phyloP scores from a whole-genome alignment of 2,797 vertebrate genomes.

The Artibeus jamaicensis region DNA sequence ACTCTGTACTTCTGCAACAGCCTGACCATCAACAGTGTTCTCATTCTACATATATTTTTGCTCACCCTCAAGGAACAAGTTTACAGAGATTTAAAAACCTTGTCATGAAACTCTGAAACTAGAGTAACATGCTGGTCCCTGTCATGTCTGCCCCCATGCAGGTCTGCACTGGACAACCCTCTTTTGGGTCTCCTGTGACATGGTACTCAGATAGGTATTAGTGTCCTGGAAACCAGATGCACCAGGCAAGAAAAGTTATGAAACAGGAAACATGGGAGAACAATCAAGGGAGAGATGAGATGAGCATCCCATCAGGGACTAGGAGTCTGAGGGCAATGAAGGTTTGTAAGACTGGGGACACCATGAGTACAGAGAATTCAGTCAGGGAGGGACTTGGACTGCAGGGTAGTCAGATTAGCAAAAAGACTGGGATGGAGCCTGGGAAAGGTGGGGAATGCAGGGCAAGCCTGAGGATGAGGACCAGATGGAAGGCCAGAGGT shows the following conservation, averaged over 20 bases:
- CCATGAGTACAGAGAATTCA: too few species aligned
- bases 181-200: not conserved
- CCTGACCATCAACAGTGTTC: not conserved
- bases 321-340: not conserved
- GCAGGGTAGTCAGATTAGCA: too few species aligned
- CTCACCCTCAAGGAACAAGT: not conserved
- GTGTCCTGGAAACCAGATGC: not conserved
- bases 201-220: not conserved
- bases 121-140: too few species aligned
- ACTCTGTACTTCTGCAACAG: not conserved
- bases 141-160: not conserved
- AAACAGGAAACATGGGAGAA: not conserved
- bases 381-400: too few species aligned
- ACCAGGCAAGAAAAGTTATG: too few species aligned
- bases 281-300: not conserved
- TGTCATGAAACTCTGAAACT: not conserved
- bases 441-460: not conserved
- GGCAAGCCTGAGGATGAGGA: too few species aligned
- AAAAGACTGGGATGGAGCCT: too few species aligned
- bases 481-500: too few species aligned
- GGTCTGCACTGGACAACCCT: not conserved
- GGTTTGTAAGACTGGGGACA: too few species aligned
- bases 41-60: not conserved
- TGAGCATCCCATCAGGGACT: not conserved
- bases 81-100: not conserved